phyloP scores from a whole-genome alignment of 1,140 invertebrate genomes.

The Drosophila neocordata region DNA sequence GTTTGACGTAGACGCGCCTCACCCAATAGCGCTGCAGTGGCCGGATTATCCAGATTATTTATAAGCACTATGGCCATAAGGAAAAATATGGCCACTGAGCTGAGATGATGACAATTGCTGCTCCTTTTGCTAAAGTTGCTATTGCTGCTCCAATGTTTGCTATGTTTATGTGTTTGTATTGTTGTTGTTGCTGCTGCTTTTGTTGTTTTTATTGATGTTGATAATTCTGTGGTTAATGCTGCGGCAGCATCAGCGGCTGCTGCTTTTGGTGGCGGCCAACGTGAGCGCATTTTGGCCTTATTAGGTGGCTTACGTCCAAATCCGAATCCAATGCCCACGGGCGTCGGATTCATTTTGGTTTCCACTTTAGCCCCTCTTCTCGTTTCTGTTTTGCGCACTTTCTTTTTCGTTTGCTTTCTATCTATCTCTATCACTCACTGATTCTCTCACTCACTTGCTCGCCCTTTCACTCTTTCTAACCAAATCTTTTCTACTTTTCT shows the following conservation, averaged over 20 bases:
- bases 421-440: not conserved
- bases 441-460: conserved; percentile 3
- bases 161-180: conserved; percentile 15
- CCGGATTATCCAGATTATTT: conserved; percentile 61
- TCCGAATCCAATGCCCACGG: conserved; percentile 76
- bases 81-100: conserved; percentile 39
- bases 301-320: conserved; percentile 67
- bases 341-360: conserved; percentile 76
- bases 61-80: conserved; percentile 58
- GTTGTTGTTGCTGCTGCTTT: conserved; percentile 17
- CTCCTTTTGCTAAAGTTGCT: conserved; percentile 21
- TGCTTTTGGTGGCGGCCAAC: conserved; percentile 41
- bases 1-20: conserved; percentile 57
- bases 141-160: conserved; percentile 20
- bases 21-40: conserved; percentile 46
- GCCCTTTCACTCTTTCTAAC: conserved; percentile 4
- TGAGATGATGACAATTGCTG: conserved; percentile 12
- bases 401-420: not conserved
- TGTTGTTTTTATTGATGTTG: conserved; percentile 5
- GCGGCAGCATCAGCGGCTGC: conserved; percentile 11
- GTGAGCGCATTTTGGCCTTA: conserved; percentile 63
- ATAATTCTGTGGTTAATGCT: conserved; percentile 17
- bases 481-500: not conserved
- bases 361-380: conserved; percentile 1
- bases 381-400: conserved; percentile 9